Conservation (phyloP, 2,113 vertebrate species). For the Dendrocopos noguchii region DNA sequence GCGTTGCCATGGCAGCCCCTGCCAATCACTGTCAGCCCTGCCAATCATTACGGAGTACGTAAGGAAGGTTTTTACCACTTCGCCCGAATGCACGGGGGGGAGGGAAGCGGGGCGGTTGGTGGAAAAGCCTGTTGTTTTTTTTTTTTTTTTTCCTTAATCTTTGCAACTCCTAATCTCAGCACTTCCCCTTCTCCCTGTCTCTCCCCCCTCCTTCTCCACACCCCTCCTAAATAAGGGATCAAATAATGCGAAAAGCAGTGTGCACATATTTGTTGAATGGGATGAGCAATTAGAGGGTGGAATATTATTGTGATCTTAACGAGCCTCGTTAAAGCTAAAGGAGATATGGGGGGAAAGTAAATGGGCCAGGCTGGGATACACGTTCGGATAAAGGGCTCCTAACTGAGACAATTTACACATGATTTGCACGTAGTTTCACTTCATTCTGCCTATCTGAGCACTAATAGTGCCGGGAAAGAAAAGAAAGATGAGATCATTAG, state of each 20-base stretch:
- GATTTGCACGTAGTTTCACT: constrained; percentile 81
- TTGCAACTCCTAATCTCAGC: constrained; percentile 90
- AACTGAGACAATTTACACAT: constrained; percentile 82
- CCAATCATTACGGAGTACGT: constrained; percentile 99
- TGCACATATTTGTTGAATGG: constrained; percentile 89
- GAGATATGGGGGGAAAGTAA: constrained; percentile 84
- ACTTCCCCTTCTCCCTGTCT: constrained; percentile 79
- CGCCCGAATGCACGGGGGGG: constrained; percentile 77
- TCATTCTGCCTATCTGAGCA: constrained; percentile 83
- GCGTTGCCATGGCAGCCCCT: constrained; percentile 98
- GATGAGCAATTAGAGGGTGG: constrained; percentile 93
- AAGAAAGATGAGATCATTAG: constrained; percentile 82
- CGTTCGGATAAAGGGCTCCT: constrained; percentile 82
- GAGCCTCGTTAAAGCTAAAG: constrained; percentile 87
- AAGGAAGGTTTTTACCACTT: constrained; percentile 95
- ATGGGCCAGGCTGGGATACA: constrained; percentile 84
- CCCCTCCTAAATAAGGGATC: constrained; percentile 84
- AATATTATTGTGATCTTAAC: constrained; percentile 93
- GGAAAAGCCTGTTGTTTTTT: constrained; percentile 66
- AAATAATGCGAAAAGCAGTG: constrained; percentile 86
- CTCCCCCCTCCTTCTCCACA: constrained; percentile 56
- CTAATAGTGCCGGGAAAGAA: constrained; percentile 77
- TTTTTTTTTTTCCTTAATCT: constrained; percentile 65
- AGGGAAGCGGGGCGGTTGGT: constrained; percentile 66
- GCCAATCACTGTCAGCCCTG: constrained; percentile 99